phyloP scores from a whole-genome alignment of 2,113 vertebrate species.

The Diphyllodes magnificus region DNA sequence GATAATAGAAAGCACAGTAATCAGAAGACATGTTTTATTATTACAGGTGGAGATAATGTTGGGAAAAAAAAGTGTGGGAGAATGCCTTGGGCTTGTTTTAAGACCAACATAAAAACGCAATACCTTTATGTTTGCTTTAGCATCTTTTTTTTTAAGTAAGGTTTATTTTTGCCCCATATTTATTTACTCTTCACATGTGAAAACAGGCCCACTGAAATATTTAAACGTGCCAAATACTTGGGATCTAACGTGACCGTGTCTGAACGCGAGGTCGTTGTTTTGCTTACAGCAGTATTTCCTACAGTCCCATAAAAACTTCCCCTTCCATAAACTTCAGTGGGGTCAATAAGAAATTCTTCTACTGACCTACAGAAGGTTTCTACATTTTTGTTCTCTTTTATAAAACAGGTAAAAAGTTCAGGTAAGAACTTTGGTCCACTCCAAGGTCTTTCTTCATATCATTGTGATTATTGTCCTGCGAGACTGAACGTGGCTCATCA shows the following conservation, averaged over 20 bases:
- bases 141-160: neutral
- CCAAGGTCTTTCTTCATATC: neutral
- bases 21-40: slow-evolving; percentile 86
- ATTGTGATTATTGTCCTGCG: neutral
- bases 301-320: neutral
- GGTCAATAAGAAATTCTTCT: neutral
- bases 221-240: neutral
- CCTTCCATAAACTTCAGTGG: neutral
- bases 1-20: slow-evolving; percentile 80
- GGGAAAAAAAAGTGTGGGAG: slow-evolving; percentile 75
- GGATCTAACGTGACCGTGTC: neutral
- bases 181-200: neutral
- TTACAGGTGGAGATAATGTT: slow-evolving; percentile 87
- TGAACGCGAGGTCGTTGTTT: neutral
- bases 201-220: neutral
- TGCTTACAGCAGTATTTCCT: neutral
- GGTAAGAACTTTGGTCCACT: neutral
- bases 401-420: neutral
- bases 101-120: slow-evolving; percentile 48
- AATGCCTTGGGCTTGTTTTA: slow-evolving; percentile 74
- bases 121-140: slow-evolving; percentile 48
- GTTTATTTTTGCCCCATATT: neutral
- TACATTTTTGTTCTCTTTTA: neutral
- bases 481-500: neutral
- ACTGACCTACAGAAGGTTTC: neutral